A percentile compares a stretch with the other conserved stretches of the same genome.
Evolutionary conservation across 2,888 invertebrate species (phyloP).

Genomic region (Drosophila merina): DNA sequence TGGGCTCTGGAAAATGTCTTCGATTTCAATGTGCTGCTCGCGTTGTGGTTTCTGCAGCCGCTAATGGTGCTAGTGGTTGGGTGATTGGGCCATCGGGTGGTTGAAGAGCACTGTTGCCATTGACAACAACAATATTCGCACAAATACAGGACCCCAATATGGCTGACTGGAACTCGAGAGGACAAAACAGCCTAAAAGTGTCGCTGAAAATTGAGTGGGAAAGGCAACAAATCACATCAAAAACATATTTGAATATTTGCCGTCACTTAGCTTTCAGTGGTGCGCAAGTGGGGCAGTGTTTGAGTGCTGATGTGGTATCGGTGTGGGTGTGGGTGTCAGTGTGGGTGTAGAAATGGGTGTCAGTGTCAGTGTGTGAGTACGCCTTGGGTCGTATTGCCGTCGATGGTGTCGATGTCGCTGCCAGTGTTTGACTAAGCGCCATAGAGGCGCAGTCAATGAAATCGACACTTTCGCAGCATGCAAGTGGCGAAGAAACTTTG

Average conservation of each 20-base stretch:
- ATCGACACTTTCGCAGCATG: conserved; percentile 41
- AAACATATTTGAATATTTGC: conserved; percentile 80
- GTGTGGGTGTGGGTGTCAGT: background rate
- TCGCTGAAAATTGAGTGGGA: conserved; percentile 66
- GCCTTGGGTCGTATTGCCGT: conserved; percentile 43
- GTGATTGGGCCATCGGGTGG: conserved; percentile 32
- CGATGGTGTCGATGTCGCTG: conserved; percentile 67
- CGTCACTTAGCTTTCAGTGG: conserved; percentile 72
- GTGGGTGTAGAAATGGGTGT: conserved; percentile 3
- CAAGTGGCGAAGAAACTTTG: conserved; percentile 36
- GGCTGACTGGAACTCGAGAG: conserved; percentile 19
- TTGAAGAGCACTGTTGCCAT: conserved; percentile 59
- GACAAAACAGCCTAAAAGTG: conserved; percentile 60
- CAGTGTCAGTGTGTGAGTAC: conserved; percentile 5
- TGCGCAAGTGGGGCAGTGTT: conserved; percentile 17
- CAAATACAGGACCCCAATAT: conserved; percentile 6
- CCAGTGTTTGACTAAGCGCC: conserved; percentile 70
- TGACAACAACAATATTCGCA: conserved; percentile 61
- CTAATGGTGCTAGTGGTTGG: conserved; percentile 57
- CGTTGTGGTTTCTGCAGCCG: conserved; percentile 50
- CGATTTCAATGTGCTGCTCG: conserved; percentile 74
- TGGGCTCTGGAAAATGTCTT: conserved; percentile 62
- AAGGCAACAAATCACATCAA: conserved; percentile 75
- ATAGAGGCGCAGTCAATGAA: conserved; percentile 46
- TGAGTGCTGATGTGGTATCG: background rate